Conservation (phyloP, 2,888 invertebrate genomes). For the Ochropacha duplaris region DNA sequence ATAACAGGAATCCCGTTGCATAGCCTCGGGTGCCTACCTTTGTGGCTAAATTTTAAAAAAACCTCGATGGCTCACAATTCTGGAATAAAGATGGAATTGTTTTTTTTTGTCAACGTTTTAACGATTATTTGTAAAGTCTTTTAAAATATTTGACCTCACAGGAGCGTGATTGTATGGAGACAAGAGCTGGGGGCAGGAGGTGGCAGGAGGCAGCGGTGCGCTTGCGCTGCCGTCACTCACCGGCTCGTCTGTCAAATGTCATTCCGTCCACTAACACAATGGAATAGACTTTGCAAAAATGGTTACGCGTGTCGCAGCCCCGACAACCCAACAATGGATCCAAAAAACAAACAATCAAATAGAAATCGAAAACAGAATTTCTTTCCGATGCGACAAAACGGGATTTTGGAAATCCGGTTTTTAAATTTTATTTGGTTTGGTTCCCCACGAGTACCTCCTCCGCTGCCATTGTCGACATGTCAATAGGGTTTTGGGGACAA, state of each 20-base stretch:
- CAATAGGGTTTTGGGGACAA: slow-evolving; percentile 36
- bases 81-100: slow-evolving; percentile 39
- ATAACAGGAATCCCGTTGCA: slow-evolving; percentile 80
- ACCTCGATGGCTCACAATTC: slow-evolving; percentile 29
- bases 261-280: slow-evolving; percentile 69
- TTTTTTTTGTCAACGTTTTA: slow-evolving; percentile 45
- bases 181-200: slow-evolving; percentile 35
- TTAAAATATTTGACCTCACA: slow-evolving; percentile 46
- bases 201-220: too few species aligned
- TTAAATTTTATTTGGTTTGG: slow-evolving; percentile 66
- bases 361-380: slow-evolving; percentile 81
- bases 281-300: slow-evolving; percentile 78
- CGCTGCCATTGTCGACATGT: slow-evolving; percentile 55
- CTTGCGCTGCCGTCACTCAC: slow-evolving; percentile 32
- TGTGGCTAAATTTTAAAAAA: slow-evolving; percentile 41
- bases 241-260: slow-evolving; percentile 75
- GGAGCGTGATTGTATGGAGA: slow-evolving; percentile 16
- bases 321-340: slow-evolving; percentile 70
- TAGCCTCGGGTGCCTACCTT: slow-evolving; percentile 64
- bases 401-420: slow-evolving; percentile 82
- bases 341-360: slow-evolving; percentile 81
- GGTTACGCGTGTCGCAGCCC: slow-evolving; percentile 73
- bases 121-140: slow-evolving; percentile 29
- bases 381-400: slow-evolving; percentile 75
- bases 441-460: slow-evolving; percentile 49